These are phyloP conservation scores for Strigamia maritima DNA, from an alignment of 2,888 invertebrate genomes.

Conservation along the genomic window DNA sequence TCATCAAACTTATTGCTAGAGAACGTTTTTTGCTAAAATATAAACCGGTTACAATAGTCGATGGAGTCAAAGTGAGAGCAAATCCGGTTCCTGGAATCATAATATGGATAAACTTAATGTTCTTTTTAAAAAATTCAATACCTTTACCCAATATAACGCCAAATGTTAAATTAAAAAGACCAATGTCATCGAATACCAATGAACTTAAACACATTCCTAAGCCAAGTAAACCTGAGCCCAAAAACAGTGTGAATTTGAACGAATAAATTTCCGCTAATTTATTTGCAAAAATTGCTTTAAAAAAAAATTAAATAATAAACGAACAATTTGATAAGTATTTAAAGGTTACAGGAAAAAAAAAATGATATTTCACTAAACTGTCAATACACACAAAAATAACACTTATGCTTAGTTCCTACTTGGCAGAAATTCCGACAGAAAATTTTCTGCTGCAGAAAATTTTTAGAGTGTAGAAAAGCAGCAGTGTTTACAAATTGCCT, in stretches of 20 bases:
- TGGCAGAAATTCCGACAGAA: too few species aligned
- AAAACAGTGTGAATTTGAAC: neutral
- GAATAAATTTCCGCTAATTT: neutral
- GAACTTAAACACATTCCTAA: neutral
- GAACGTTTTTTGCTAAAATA: neutral
- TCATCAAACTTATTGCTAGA: neutral
- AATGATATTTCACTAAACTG: too few species aligned
- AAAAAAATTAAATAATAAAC: too few species aligned
- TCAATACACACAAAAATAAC: too few species aligned
- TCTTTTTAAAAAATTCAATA: too few species aligned
- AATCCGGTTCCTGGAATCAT: neutral
- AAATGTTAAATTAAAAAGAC: neutral
- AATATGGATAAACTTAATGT: too few species aligned
- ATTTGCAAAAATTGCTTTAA: neutral
- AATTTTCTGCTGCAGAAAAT: too few species aligned
- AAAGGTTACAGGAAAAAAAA: too few species aligned
- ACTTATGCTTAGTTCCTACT: too few species aligned
- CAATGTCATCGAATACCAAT: neutral
- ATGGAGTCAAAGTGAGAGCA: neutral
- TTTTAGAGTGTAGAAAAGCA: too few species aligned
- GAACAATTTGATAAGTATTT: too few species aligned
- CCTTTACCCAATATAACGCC: neutral
- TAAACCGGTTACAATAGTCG: neutral
- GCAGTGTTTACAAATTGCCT: too few species aligned
- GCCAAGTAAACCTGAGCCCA: neutral